Conservation (phyloP, 2,888 invertebrate genomes). For the Hydrotaea cyrtoneurina region DNA sequence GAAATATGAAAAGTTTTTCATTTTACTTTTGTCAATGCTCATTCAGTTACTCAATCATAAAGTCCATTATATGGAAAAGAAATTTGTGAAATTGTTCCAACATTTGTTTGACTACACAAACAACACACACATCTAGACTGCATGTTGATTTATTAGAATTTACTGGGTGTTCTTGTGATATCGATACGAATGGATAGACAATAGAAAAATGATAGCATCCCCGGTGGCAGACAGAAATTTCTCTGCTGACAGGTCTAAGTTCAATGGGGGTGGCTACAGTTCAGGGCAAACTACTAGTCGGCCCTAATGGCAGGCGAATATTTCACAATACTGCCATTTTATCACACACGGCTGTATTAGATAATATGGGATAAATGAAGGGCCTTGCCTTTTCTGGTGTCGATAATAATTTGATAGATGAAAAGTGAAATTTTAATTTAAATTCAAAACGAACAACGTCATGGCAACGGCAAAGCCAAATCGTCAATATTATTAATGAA, state of each 20-base stretch:
- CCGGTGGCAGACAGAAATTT: not conserved
- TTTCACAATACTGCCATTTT: too few relatives aligned
- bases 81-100: too few relatives aligned
- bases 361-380: not conserved
- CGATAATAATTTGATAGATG: not conserved
- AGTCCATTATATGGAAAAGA: slow-evolving; percentile 3
- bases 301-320: too few relatives aligned
- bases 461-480: too few relatives aligned
- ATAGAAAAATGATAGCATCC: not conserved
- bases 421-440: not conserved
- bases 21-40: too few relatives aligned
- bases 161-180: not conserved
- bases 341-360: too few relatives aligned
- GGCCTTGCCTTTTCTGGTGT: not conserved
- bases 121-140: too few relatives aligned
- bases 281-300: too few relatives aligned
- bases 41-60: slow-evolving; percentile 9
- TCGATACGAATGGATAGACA: not conserved
- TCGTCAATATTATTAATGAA: too few relatives aligned
- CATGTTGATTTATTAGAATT: too few relatives aligned
- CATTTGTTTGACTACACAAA: too few relatives aligned
- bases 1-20: not conserved
- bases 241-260: not conserved
- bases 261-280: not conserved
- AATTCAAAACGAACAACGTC: not conserved